Base-by-base conservation (phyloP, 2,888 invertebrate genomes). In the Danaus chrysippus region DNA sequence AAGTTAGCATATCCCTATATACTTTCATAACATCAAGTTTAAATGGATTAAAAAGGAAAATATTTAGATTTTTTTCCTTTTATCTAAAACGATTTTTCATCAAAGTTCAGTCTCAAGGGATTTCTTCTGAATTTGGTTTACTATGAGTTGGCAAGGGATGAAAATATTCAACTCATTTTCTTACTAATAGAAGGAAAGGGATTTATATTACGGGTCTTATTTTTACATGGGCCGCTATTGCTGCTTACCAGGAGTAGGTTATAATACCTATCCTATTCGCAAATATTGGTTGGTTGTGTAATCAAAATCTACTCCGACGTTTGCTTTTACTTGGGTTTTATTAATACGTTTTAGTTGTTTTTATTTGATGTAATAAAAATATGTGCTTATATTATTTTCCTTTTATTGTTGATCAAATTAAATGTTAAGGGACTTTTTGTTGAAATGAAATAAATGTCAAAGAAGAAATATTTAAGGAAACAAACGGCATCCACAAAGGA, bases 81-180 rank as follows among this genome's bases (percentile, higher is more conserved):
- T 34, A 34, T 34, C 23, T 34, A 5, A 34, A 34, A 34, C 23
- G 23, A 3, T 66, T 66, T 63, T 66, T 66, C 66, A 66, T 66
- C 59, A 66, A 62, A 54, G 58, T 58, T 44, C 59, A 12, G 34
- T 58, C 54, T 44, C 58, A 55, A 44, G 59, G 61, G 57, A 63
- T 61, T 59, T 64, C 62, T 34, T 23, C 59, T 54, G 62, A 63
- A 61, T 62, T 56, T 54, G 62, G 54, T 55, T 64, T 62, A 54
- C 59, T 60, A 62, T 64, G 64, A 59, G 55, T 62, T 64, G 66
- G 64, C 66, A 62, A 60, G 59, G 62, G 66, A 64, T 66, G 59
- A 66, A 66, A 64, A 53, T 58, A 53, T 56, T 44, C 53, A 53
- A 15, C 62, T 55, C 44, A 56, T 57, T 61, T 64, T 62, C 49